Evolutionary conservation across 2,888 invertebrate genomes (phyloP).

Genomic region (Drosophila infuscata): DNA sequence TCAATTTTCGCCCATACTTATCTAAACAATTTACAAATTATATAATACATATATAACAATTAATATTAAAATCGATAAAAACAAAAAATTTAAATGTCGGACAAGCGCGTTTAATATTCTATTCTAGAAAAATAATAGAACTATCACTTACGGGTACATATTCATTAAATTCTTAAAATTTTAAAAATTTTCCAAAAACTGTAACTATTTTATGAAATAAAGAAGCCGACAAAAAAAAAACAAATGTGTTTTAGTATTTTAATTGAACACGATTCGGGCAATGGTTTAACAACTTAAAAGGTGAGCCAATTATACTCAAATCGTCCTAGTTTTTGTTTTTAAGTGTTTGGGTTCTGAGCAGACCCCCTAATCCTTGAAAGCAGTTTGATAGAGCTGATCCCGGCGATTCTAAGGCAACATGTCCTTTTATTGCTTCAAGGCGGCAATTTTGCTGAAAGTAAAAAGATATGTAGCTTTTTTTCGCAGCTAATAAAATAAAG

Average conservation of each 20-base stretch:
- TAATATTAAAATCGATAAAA: constrained; percentile 44
- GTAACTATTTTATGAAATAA: constrained; percentile 52
- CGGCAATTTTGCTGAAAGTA: neutral
- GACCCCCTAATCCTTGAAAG: neutral
- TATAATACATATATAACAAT: constrained; percentile 44
- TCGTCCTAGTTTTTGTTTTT: no score
- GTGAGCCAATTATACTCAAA: neutral
- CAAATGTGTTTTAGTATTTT: neutral
- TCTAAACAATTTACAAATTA: constrained; percentile 23
- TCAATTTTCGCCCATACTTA: constrained; percentile 12
- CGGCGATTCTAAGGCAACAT: neutral
- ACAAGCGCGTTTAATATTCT: constrained; percentile 28
- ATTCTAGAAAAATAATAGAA: constrained; percentile 10
- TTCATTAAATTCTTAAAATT: constrained; percentile 38
- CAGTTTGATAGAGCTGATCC: neutral
- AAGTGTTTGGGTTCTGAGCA: neutral
- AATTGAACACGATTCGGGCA: neutral
- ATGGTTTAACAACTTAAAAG: neutral
- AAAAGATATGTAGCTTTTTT: neutral
- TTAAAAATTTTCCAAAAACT: constrained; percentile 37
- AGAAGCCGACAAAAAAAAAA: constrained; percentile 42
- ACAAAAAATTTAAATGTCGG: constrained; percentile 41
- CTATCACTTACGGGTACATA: constrained; percentile 16
- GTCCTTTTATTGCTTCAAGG: neutral
- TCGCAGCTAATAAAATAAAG: neutral